Base-by-base conservation (phyloP, 2,797 vertebrate species). In the Cuniculus paca region DNA sequence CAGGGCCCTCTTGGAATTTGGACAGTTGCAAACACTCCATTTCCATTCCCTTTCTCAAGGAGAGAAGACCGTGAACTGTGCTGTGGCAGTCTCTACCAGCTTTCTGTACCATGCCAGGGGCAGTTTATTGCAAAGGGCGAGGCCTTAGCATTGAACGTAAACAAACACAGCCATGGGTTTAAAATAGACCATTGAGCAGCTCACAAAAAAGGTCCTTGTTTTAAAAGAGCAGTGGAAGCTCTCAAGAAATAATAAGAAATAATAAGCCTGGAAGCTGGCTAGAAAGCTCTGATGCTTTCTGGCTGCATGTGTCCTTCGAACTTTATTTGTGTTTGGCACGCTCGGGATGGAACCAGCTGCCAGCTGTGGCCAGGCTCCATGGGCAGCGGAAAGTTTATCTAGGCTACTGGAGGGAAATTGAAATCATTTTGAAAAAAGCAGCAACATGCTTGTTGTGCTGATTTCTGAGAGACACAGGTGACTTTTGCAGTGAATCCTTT, bases 151-250 rank as follows among this genome's bases (percentile, higher is more conserved):
- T 88, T 97, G 97, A 98, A 97, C 68, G 80, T 98, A 98, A 98
- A 98, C 98, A 98, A 98, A 98, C 97, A 98, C 95, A 98, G 96
- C 95, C 97, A 80, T 61, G 97, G 97, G 97, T 98, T 97, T 97
- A 98, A 98, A 98, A 98, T 97, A 98, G 97, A 97, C 98, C 98
- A 98, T 98, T 98, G 98, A 98, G 96, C 1, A 78, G 97, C 95
- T 97, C 95, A 97, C 88, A 98, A 97, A 98, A 98, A 98, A 98
- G 98, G 95, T 96, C 96, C 98, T 98, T 98, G 98, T 98, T 98
- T 97, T 96, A 97, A 96, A 97, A 97, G 97, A 97, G 97, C 97
- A 96, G 95, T 60, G 96, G 94, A 56, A 26, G 95, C 97, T 97
- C 91, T 97, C 90, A 13, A 19, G 98, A 97, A 97, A 98, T 97